Evolutionary conservation across 2,888 invertebrate genomes (phyloP).

Genomic region (Thecocarcelia acutangulata): DNA sequence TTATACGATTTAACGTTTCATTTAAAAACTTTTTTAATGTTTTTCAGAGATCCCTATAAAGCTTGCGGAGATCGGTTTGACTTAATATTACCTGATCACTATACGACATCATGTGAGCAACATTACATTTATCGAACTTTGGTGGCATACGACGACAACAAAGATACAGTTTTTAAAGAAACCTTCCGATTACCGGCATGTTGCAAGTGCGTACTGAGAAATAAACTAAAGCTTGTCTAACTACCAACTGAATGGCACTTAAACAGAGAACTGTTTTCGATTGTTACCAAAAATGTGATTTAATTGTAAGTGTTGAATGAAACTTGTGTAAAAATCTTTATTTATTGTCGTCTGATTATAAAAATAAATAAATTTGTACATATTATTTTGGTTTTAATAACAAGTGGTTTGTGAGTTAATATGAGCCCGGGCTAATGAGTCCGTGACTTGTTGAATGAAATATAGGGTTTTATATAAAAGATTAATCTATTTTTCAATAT

Average conservation of each 20-base stretch:
- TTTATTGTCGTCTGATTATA: not conserved
- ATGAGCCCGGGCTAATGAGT: too few relatives aligned
- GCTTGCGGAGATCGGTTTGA: conserved; percentile 79
- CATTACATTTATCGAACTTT: conserved; percentile 83
- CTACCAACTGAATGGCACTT: not conserved
- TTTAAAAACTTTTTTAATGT: not conserved
- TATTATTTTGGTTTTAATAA: too few relatives aligned
- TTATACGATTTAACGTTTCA: not conserved
- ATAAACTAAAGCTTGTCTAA: too few relatives aligned
- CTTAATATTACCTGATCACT: conserved; percentile 71
- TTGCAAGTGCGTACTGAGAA: conserved; percentile 85
- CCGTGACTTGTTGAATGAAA: too few relatives aligned
- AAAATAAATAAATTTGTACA: not conserved
- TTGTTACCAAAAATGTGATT: conserved; percentile 6
- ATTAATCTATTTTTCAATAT: too few relatives aligned
- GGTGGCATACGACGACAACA: conserved; percentile 82
- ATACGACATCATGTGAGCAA: conserved; percentile 83
- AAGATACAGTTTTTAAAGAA: conserved; percentile 81
- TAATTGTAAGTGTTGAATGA: conserved; percentile 11
- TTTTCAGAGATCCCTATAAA: conserved; percentile 77
- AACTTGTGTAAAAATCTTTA: not conserved
- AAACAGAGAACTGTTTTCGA: conserved; percentile 7
- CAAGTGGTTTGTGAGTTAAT: too few relatives aligned
- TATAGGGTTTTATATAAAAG: too few relatives aligned
- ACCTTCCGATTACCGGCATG: conserved; percentile 87